phyloP scores from a whole-genome alignment of 2,888 invertebrate genomes.

The Seira sanloemensis region DNA sequence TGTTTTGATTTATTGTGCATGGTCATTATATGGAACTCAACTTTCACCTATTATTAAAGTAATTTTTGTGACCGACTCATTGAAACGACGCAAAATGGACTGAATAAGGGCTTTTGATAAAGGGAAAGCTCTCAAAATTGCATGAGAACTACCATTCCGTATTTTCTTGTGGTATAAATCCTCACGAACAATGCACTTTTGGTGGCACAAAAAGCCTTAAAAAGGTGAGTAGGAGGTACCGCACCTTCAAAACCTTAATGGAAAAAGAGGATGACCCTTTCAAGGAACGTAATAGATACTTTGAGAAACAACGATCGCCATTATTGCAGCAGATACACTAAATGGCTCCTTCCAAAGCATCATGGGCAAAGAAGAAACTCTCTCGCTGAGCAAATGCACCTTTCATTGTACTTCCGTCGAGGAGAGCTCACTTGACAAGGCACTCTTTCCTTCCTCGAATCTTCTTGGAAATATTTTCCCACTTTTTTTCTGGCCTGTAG shows the following conservation, averaged over 20 bases:
- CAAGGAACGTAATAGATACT: constrained; percentile 44
- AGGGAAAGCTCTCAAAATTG: too few relatives aligned
- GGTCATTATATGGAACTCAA: too few relatives aligned
- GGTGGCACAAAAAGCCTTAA: neutral
- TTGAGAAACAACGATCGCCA: constrained; percentile 25
- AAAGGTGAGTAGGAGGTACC: constrained; percentile 4
- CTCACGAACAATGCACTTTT: neutral
- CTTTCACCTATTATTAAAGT: too few relatives aligned
- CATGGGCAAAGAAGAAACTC: neutral
- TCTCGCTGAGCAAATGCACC: neutral
- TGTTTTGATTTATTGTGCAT: too few relatives aligned
- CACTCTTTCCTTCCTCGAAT: neutral
- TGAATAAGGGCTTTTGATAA: too few relatives aligned
- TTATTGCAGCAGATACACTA: constrained; percentile 20
- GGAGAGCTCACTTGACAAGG: too few relatives aligned
- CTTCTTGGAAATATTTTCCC: too few relatives aligned
- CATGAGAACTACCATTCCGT: too few relatives aligned
- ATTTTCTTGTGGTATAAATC: too few relatives aligned
- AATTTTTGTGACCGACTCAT: too few relatives aligned
- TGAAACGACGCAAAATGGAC: too few relatives aligned
- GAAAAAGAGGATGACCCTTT: constrained; percentile 46
- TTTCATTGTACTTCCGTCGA: neutral
- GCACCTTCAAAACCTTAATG: neutral
- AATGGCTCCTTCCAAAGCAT: neutral
- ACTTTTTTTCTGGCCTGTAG: neutral